Evolutionary conservation across 2,113 vertebrate species (phyloP), one percentile per base, ranked within the genome.

Genomic region (Gorilla gorilla): DNA sequence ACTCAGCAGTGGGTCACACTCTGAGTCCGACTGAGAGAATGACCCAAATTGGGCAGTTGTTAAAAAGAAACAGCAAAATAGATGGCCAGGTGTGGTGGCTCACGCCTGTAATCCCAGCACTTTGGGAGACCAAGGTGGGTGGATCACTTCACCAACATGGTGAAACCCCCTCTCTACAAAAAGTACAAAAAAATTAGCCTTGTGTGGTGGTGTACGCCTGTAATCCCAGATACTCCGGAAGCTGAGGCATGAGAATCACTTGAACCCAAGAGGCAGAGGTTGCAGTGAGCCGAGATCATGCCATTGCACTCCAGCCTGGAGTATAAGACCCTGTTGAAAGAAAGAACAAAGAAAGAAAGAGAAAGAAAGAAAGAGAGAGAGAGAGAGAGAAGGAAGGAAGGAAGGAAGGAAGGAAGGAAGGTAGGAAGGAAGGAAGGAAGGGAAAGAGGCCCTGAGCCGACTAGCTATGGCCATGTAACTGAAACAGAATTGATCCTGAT

Each of bases 331-430:
- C 32, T 35, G 32, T 35, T 3, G 0, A 16, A 68, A 68, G 30
- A 68, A 68, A 68, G 30, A 61, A 61, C 8, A 23, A 22, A 68
- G 30, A 66, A 66, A 66, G 25, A 25, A 61, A 61, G 25, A 61
- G 10, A 61, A 27, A 61, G 4, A 30, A 27, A 5, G 11, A 13
- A 27, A 61, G 48, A 14, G 14, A 16, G 50, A 4, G 14, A 50
- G 50, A 3, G 16, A 50, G 50, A 3, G 1, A 4, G 50, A 16
- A 5, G 1, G 50, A 5, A 16, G 1, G 13, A 16, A 16, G 14
- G 4, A 16, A 5, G 4, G 50, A 16, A 52, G 5, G 50, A 17
- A 52, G 16, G 50, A 17, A 52, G 25, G 50, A 17, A 52, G 50
- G 16, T 5, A 52, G 25, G 18, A 2, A 64, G 25, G 23, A 27